phyloP scores from a whole-genome alignment of 92 coral and sea anemone genomes.

The Hydrozoanthus gracilis region DNA sequence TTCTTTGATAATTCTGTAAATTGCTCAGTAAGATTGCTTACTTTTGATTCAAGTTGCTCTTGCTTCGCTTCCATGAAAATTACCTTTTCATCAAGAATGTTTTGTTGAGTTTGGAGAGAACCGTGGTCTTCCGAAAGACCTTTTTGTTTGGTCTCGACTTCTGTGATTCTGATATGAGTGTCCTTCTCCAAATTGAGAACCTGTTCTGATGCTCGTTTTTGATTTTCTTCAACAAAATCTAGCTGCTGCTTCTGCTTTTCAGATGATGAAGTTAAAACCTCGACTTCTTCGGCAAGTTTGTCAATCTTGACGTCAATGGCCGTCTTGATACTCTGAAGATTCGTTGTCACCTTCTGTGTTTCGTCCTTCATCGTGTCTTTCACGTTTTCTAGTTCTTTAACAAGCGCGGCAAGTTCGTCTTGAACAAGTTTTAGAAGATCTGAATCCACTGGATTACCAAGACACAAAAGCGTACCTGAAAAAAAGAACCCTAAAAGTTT shows the following conservation, averaged over 20 bases:
- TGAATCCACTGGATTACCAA: constrained; percentile 79
- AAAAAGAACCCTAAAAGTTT: not conserved
- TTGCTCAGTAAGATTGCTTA: constrained; percentile 45
- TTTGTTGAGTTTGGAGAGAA: constrained; percentile 22
- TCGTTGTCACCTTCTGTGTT: constrained; percentile 52
- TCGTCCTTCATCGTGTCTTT: constrained; percentile 56
- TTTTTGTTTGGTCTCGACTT: constrained; percentile 34
- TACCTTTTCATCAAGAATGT: constrained; percentile 37
- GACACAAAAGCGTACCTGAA: constrained; percentile 79
- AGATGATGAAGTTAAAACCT: not conserved
- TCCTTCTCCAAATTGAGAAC: constrained; percentile 1
- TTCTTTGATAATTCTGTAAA: not conserved
- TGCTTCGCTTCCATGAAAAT: constrained; percentile 39
- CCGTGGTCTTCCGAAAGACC: constrained; percentile 11
- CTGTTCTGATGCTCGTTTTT: constrained; percentile 22
- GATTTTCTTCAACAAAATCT: constrained; percentile 32
- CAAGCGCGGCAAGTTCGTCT: constrained; percentile 59
- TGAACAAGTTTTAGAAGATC: constrained; percentile 74
- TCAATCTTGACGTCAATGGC: constrained; percentile 46
- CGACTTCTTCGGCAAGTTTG: not conserved
- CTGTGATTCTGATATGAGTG: constrained; percentile 7
- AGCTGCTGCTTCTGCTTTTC: constrained; percentile 12
- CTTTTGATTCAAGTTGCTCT: constrained; percentile 42
- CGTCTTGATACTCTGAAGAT: constrained; percentile 56
- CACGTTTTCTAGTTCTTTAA: constrained; percentile 46